Base-by-base conservation (phyloP, 2,113 vertebrate species). In the Entosphenus tridentatus region DNA sequence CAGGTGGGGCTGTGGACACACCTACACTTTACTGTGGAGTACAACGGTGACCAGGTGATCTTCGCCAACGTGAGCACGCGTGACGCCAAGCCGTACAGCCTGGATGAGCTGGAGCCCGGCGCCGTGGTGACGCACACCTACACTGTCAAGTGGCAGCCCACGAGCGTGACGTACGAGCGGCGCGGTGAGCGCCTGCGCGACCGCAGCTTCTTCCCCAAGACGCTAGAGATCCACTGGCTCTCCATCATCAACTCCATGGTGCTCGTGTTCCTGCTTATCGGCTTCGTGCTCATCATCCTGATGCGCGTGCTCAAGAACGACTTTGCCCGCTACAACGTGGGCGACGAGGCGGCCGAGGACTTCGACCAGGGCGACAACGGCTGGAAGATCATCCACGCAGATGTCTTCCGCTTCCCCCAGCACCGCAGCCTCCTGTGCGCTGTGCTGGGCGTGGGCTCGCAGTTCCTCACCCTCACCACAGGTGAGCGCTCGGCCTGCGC, bases 381-480 rank as follows among this genome's bases (percentile, higher is more conserved):
- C 74, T 92, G 88, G 88, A 92, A 92, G 79, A 89, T 88, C 75
- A 88, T 92, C 71, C 88, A 90, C 76, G 89, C 87, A 0, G 88
- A 92, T 8, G 88, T 92, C 76, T 92, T 92, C 77, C 83, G 88
- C 70, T 90, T 90, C 72, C 88, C 88, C 2, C 81, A 82, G 1
- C 85, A 81, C 74, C 86, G 83, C 74, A 86, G 85, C 76, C 80
- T 92, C 39, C 80, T 92, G 69, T 89, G 87, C 72, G 81, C 88
- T 1, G 77, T 90, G 16, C 79, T 92, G 70, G 88, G 88, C 3
- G 87, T 89, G 17, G 88, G 88, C 16, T 82, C 86, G 18, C 88
- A 92, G 80, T 90, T 92, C 77, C 83, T 92, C 13, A 87, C 88
- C 5, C 78, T 92, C 69, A 86, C 84, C 75, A 88, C 86, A 71